Evolutionary conservation across 2,888 invertebrate species (phyloP), one percentile per base, ranked within the genome.

Genomic region (Stenurella melanura): DNA sequence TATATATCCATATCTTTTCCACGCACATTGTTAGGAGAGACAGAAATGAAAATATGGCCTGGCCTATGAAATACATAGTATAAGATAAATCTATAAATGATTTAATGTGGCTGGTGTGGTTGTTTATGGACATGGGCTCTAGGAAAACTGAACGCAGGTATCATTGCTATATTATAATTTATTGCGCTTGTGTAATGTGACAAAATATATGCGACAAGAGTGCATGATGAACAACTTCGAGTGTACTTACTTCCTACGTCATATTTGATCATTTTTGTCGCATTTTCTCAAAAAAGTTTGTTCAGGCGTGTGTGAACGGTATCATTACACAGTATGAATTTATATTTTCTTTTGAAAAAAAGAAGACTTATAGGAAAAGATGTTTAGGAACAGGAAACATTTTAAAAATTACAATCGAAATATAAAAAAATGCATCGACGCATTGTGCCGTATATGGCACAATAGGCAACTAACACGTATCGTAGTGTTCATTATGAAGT

Each of bases 81-180:
- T 63, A 66, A 81, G 79, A 81, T 81, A 81, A 79, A 81, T 81
- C 81, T 80, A 78, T 78, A 80, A 79, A 80, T 81, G 79, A 81
- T 81, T 81, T 80, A 79, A 78, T 78, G 73, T 71, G 78, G 78
- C 77, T 66, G 66, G 74, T 18, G 61, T 63, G 17, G 75, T 81
- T 80, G 81, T 81, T 81, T 81, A 81, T 81, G 76, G 69, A 70
- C 76, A 66, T 70, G 57, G 64, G 60, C 66, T 66, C 26, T 68
- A 66, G 64, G 75, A 77, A 77, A 77, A 78, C 77, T 26, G 74
- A 76, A 73, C 76, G 63, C 68, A 64, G 73, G 73, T 78, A 78
- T 80, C 77, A 75, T 58, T 68, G 64, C 77, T 66, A 67, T 68
- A 67, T 77, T 76, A 73, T 76, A 74, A 77, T 76, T 76, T 79